Base-by-base conservation (phyloP, 2,797 vertebrate genomes). In the Coreius guichenoti region DNA sequence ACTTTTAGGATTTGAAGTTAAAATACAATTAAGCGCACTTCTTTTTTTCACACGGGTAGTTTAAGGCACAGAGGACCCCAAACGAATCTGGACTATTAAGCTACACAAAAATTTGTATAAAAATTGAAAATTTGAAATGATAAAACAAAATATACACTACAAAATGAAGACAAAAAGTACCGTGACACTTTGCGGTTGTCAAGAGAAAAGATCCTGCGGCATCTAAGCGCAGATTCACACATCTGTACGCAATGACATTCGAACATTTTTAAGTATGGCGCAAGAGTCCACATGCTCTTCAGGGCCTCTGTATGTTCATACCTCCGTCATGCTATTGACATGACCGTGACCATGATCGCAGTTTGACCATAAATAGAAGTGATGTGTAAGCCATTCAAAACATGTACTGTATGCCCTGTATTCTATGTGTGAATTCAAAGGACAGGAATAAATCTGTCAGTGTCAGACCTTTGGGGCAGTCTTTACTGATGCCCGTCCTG, bases 401-500 rank as follows among this genome's bases (percentile, higher is more conserved):
- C 61, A 68, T 83, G 82, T 83, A 77, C 73, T 77, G 82, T 83
- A 68, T 82, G 68, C 9, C 1, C 23, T 29, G 49, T 54, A 47
- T 31, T 23, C 80, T 61, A 0, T 51, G 81, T 65, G 81, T 74
- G 56, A 63, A 68, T 80, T 80, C 63, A 80, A 68, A 80, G 78
- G 31, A 51, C 36, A 68, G 70, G 23, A 78, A 77, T 86, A 82
- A 8, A 76, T 76, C 58, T 86, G 56, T 70, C 5, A 9, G 16
- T 43, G 82, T 33, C 83, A 88, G 89, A 96, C 96, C 97, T 95
- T 94, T 97, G 9, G 96, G 97, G 83, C 95, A 96, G 92, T 97
- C 97, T 90, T 97, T 94, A 65, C 92, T 95, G 89, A 99, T 96
- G 76, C 98, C 97, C 51, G 95, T 96, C 33, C 98, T 96, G 89